A percentile compares a stretch with the other conserved stretches of the same genome.
phyloP scores from a whole-genome alignment of 2,797 vertebrate species.

The Xerus rutilus region DNA sequence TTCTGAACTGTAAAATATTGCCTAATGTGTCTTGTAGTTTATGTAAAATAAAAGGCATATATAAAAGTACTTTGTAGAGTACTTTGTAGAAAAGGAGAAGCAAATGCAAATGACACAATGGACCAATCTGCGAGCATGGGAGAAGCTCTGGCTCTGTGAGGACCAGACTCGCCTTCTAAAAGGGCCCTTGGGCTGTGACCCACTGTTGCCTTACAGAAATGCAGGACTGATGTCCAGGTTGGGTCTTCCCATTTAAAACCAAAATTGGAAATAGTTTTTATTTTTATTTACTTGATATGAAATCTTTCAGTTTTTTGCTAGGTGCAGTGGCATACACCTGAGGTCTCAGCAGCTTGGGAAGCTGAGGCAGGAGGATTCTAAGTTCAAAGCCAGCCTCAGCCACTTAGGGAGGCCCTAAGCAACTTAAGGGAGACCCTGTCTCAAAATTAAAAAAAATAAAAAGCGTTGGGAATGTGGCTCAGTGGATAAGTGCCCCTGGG shows the following conservation, averaged over 20 bases:
- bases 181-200: neutral
- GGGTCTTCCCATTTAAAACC: neutral
- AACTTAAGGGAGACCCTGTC: too few species aligned
- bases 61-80: neutral
- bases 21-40: neutral
- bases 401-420: too few species aligned
- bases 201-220: neutral
- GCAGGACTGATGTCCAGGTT: neutral
- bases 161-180: neutral
- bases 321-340: too few species aligned
- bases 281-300: neutral
- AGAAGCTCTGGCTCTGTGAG: accelerated
- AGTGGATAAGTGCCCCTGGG: too few species aligned
- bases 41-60: neutral
- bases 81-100: neutral
- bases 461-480: too few species aligned
- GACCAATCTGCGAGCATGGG: neutral
- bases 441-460: too few species aligned
- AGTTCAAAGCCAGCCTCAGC: too few species aligned
- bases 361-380: too few species aligned
- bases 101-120: neutral
- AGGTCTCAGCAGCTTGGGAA: too few species aligned
- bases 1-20: neutral
- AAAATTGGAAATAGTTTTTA: neutral
- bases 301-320: neutral